Evolutionary conservation across 2,888 invertebrate genomes (phyloP).

Genomic region (Volucella inanis): DNA sequence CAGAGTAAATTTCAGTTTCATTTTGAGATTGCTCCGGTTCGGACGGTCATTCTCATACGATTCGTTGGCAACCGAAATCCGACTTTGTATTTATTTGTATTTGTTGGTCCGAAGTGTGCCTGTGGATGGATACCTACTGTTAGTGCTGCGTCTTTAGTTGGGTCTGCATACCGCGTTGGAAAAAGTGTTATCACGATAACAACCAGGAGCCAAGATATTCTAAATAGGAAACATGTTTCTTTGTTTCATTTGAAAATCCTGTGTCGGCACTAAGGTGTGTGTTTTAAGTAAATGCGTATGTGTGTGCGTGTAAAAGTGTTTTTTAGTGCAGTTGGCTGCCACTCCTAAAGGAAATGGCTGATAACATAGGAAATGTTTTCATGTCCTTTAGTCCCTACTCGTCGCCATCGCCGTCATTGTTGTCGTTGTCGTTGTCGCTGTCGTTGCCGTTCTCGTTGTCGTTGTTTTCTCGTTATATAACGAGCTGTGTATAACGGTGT

Average conservation of each 20-base stretch:
- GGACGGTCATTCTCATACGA: slow-evolving; percentile 60
- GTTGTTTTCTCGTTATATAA: slow-evolving; percentile 60
- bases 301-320: slow-evolving; percentile 57
- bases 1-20: slow-evolving; percentile 68
- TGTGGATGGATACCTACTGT: slow-evolving; percentile 59
- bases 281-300: slow-evolving; percentile 18
- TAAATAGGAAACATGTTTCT: slow-evolving; percentile 1
- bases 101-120: slow-evolving; percentile 20
- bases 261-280: neutral
- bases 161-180: slow-evolving; percentile 55
- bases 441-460: neutral
- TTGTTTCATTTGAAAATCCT: neutral
- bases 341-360: slow-evolving; percentile 68
- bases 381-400: slow-evolving; percentile 32
- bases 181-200: slow-evolving; percentile 63
- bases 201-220: slow-evolving; percentile 43
- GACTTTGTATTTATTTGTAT: slow-evolving; percentile 18
- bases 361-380: slow-evolving; percentile 59
- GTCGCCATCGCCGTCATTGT: neutral
- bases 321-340: slow-evolving; percentile 48
- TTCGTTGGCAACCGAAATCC: slow-evolving; percentile 27
- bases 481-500: slow-evolving; percentile 51
- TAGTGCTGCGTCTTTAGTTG: slow-evolving; percentile 55
- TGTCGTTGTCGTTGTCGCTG: neutral
- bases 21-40: slow-evolving; percentile 71